Conservation (phyloP, 2,113 vertebrate species). For the Apus apus region DNA sequence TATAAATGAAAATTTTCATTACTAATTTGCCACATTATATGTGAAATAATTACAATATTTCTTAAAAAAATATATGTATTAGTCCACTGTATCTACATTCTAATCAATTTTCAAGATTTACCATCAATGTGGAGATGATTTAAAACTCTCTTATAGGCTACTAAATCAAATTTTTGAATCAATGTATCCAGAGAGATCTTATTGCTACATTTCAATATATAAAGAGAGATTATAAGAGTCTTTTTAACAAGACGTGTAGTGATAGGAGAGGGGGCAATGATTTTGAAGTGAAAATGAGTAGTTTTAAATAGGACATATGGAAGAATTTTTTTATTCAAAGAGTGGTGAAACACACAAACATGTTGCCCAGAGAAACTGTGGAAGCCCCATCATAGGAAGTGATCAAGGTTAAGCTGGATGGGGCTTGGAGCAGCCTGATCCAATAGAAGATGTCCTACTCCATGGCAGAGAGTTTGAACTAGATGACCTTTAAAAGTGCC, state of each 20-base stretch:
- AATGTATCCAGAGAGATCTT: background rate
- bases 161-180: background rate
- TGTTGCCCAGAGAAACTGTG: background rate
- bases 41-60: background rate
- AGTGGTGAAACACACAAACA: background rate
- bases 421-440: background rate
- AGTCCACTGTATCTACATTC: accelerated
- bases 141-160: background rate
- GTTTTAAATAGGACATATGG: background rate
- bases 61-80: background rate
- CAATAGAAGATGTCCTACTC: background rate
- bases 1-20: background rate
- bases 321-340: accelerated
- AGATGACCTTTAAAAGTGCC: background rate
- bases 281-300: background rate
- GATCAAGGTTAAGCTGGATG: background rate
- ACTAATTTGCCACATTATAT: background rate
- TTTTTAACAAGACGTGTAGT: background rate
- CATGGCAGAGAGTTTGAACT: accelerated
- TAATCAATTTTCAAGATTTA: background rate
- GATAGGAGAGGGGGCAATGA: accelerated
- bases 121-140: background rate
- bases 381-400: accelerated
- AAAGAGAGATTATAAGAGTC: background rate
- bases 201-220: background rate